phyloP scores from a whole-genome alignment of 2,797 vertebrate species.

The Notolepis coatsorum region DNA sequence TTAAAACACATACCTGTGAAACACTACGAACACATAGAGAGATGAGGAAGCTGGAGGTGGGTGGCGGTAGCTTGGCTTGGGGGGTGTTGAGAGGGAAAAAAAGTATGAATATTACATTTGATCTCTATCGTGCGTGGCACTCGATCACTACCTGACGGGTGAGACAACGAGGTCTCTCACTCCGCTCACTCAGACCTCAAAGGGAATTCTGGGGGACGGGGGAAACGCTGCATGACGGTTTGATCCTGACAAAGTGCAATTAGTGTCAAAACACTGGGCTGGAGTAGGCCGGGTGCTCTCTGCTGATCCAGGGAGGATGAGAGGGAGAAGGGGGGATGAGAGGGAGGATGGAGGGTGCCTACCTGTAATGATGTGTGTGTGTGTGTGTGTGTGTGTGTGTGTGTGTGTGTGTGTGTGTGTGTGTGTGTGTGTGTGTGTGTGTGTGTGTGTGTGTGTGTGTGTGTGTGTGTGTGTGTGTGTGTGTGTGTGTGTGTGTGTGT shows the following conservation, averaged over 20 bases:
- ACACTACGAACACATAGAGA: too few relatives aligned
- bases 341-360: not conserved
- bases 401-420: too few relatives aligned
- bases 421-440: constrained; percentile 1
- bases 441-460: not conserved
- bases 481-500: not conserved
- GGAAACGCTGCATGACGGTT: constrained; percentile 46
- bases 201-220: constrained; percentile 41
- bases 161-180: constrained; percentile 21
- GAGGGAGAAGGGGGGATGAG: not conserved
- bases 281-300: constrained; percentile 32
- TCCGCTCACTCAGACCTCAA: constrained; percentile 56
- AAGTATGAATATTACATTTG: constrained; percentile 64
- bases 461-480: not conserved
- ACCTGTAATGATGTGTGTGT: too few relatives aligned
- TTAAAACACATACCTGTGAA: too few relatives aligned
- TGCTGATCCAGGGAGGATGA: constrained; percentile 44
- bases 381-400: too few relatives aligned
- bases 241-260: constrained; percentile 69
- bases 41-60: too few relatives aligned
- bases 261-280: constrained; percentile 66
- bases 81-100: not conserved
- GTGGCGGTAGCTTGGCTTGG: constrained; percentile 11
- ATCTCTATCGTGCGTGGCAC: constrained; percentile 60
- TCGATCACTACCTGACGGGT: constrained; percentile 44